phyloP scores from a whole-genome alignment of 2,888 invertebrate species.

The Cataglyphis livida region DNA sequence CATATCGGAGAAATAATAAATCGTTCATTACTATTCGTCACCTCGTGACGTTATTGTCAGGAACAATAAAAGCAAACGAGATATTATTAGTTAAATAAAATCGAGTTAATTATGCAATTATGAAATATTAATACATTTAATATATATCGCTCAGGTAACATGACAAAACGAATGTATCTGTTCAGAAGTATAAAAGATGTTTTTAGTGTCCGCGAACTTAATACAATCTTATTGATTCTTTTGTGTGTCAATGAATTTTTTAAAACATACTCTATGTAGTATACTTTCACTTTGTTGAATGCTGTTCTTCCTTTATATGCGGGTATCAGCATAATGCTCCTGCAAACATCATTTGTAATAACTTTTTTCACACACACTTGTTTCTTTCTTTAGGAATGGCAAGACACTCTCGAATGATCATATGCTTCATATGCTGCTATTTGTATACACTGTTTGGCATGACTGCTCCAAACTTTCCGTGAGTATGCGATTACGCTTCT shows the following conservation, averaged over 20 bases:
- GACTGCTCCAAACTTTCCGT: slow-evolving; percentile 84
- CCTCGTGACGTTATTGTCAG: background rate
- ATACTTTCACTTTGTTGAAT: slow-evolving; percentile 11
- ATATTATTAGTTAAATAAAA: background rate
- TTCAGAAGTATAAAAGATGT: background rate
- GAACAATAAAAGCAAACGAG: background rate
- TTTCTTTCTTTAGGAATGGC: slow-evolving; percentile 81
- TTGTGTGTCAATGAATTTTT: slow-evolving; percentile 33
- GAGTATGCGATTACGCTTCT: slow-evolving; percentile 74
- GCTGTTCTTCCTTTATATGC: slow-evolving; percentile 4
- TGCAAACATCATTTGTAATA: background rate
- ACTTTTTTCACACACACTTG: background rate
- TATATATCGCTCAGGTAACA: background rate
- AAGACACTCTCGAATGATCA: slow-evolving; percentile 83
- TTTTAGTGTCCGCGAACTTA: slow-evolving; percentile 19
- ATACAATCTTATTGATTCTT: slow-evolving; percentile 26
- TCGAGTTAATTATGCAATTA: slow-evolving; percentile 19
- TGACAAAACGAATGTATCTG: background rate
- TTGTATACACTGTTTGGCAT: slow-evolving; percentile 84
- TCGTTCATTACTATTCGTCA: background rate
- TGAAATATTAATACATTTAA: background rate
- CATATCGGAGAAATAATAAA: background rate
- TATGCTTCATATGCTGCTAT: slow-evolving; percentile 85
- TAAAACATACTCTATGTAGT: slow-evolving; percentile 17
- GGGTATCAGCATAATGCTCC: background rate